Evolutionary conservation across 2,888 invertebrate genomes (phyloP).

Genomic region (Ferrisia virgata): DNA sequence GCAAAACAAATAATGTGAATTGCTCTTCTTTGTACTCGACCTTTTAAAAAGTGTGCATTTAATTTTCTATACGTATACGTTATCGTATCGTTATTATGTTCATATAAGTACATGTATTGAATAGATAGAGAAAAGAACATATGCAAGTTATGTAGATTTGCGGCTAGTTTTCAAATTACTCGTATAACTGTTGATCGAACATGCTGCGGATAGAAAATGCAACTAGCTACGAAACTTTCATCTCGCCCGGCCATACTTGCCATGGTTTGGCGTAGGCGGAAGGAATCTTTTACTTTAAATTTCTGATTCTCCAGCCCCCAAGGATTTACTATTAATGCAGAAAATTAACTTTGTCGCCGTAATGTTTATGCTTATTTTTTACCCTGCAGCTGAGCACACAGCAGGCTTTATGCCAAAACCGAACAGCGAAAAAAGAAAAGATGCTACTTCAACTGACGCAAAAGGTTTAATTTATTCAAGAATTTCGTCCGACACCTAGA

Average conservation of each 20-base stretch:
- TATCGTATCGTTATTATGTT: too few relatives aligned
- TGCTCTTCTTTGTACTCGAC: background rate
- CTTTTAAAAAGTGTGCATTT: background rate
- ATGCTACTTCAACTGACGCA: conserved; percentile 20
- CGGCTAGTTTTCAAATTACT: too few relatives aligned
- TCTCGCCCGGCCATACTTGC: too few relatives aligned
- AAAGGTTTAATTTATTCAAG: conserved; percentile 28
- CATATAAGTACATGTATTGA: too few relatives aligned
- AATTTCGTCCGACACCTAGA: conserved; percentile 19
- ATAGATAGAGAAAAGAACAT: too few relatives aligned
- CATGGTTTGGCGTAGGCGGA: too few relatives aligned
- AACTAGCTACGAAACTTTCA: too few relatives aligned
- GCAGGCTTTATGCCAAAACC: conserved; percentile 20
- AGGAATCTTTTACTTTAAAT: background rate
- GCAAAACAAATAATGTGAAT: background rate
- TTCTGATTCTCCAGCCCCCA: background rate
- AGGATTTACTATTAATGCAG: conserved; percentile 6
- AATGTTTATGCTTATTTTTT: background rate
- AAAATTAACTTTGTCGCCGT: background rate
- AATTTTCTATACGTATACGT: too few relatives aligned
- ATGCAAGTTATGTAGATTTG: too few relatives aligned
- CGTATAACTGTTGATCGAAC: too few relatives aligned
- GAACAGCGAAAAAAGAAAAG: conserved; percentile 16
- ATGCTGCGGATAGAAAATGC: too few relatives aligned
- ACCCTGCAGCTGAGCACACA: background rate